A percentile compares a stretch with the other conserved stretches of the same genome.
Conservation (phyloP, 2,113 vertebrate genomes). For the Podiceps cristatus region DNA sequence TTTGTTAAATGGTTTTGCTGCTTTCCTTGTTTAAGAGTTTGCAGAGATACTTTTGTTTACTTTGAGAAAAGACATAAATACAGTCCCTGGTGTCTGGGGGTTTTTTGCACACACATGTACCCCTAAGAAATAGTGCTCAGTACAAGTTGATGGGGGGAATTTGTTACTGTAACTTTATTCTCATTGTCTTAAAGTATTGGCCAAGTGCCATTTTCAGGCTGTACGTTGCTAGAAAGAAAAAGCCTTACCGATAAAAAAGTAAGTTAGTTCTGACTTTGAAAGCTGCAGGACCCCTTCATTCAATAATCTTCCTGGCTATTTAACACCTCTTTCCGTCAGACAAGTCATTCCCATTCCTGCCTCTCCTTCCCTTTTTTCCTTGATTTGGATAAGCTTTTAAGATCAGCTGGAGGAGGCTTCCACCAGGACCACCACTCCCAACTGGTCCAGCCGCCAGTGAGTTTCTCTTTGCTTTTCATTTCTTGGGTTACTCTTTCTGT, state of each 20-base stretch:
- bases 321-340: background rate
- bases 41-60: background rate
- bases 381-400: background rate
- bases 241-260: background rate
- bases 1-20: background rate
- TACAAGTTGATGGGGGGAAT: background rate
- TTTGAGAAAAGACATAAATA: background rate
- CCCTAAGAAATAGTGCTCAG: background rate
- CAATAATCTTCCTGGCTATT: background rate
- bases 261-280: background rate
- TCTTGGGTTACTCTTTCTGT: background rate
- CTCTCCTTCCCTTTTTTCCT: background rate
- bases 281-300: background rate
- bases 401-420: background rate
- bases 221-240: background rate
- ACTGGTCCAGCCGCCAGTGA: background rate
- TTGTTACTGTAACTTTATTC: background rate
- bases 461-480: background rate
- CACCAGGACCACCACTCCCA: background rate
- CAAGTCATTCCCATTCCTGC: background rate
- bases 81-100: rapidly evolving
- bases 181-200: background rate
- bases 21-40: background rate
- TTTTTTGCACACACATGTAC: background rate
- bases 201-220: background rate